Evolutionary conservation across 1,140 invertebrate genomes (phyloP), one percentile per base, ranked within the genome.

Genomic region (Eufriesea mexicana): DNA sequence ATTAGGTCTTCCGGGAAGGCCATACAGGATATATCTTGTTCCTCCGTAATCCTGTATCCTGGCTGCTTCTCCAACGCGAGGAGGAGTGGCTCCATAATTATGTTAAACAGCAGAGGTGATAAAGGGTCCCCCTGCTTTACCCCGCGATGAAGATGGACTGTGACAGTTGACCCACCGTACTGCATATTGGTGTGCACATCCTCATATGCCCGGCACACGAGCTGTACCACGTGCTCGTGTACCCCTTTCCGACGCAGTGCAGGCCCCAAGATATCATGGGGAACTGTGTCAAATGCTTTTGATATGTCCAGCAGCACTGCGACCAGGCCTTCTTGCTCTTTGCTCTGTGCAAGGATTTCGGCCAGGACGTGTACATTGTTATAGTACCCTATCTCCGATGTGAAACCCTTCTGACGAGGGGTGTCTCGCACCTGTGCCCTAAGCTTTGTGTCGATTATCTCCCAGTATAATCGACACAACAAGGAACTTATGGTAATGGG

Each of bases 371-470:
- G 54, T 0, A 82, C 90, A 61, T 91, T 91, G 16, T 78, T 71
- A 45, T 71, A 74, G 61, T 83, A 89, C 14, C 90, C 89, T 20
- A 66, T 84, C 42, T 89, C 82, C 8, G 73, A 70, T 5, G 72
- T 72, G 49, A 91, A 91, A 5, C 89, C 89, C 66, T 91, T 89
- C 51, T 91, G 91, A n/a, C 85, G 62, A 10, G 83, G 73, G 23
- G 59, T 81, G 14, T 83, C 74, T 5, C 16, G 49, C 1, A 91
- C 51, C 4, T 70, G 25, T 0, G 5, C 8, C 51, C 85, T 64
- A 12, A 92, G 61, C 42, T 75, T 88, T 10, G 55, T 51, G 42
- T 90, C 90, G 54, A 92, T 73, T 49, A 90, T 74, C 18, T 75
- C 83, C 47, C 86, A 87, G 70, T 87, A 91, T 10, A 84, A 42